phyloP scores from a whole-genome alignment of 2,888 invertebrate species.

The Hemaris fuciformis region DNA sequence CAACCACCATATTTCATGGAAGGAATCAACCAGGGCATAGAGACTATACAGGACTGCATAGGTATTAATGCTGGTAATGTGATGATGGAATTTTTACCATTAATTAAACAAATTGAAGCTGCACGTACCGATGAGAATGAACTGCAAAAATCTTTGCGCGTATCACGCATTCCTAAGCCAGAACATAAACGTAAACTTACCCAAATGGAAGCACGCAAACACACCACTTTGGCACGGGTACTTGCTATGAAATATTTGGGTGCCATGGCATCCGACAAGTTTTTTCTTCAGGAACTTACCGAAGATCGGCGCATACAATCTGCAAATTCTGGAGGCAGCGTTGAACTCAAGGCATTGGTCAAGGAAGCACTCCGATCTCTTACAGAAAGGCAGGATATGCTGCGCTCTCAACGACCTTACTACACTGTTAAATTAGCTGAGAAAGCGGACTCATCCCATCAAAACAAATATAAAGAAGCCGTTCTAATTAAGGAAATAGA shows the following conservation, averaged over 20 bases:
- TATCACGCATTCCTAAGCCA: slow-evolving; percentile 63
- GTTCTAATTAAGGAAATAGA: slow-evolving; percentile 62
- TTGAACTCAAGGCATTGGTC: slow-evolving; percentile 46
- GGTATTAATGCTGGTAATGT: slow-evolving; percentile 70
- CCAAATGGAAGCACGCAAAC: slow-evolving; percentile 68
- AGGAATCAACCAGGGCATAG: slow-evolving; percentile 72
- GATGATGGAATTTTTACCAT: slow-evolving; percentile 66
- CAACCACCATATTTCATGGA: slow-evolving; percentile 73
- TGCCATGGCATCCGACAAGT: slow-evolving; percentile 76
- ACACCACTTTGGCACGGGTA: slow-evolving; percentile 62
- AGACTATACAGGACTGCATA: slow-evolving; percentile 74
- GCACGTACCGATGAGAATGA: slow-evolving; percentile 43
- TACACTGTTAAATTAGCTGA: slow-evolving; percentile 70
- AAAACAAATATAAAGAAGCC: slow-evolving; percentile 61
- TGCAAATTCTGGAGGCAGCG: slow-evolving; percentile 62
- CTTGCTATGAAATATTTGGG: slow-evolving; percentile 76
- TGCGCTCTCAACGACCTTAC: slow-evolving; percentile 69
- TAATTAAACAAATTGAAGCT: slow-evolving; percentile 65
- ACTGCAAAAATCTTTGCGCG: slow-evolving; percentile 47
- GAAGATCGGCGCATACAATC: slow-evolving; percentile 61
- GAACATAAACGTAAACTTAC: slow-evolving; percentile 58
- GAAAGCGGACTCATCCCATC: slow-evolving; percentile 66
- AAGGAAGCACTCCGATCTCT: slow-evolving; percentile 62
- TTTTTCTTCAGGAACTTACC: slow-evolving; percentile 61
- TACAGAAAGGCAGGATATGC: slow-evolving; percentile 68